These are phyloP conservation scores for Leptopilina boulardi DNA, from an alignment of 1,140 invertebrate species.

Conservation along the genomic window DNA sequence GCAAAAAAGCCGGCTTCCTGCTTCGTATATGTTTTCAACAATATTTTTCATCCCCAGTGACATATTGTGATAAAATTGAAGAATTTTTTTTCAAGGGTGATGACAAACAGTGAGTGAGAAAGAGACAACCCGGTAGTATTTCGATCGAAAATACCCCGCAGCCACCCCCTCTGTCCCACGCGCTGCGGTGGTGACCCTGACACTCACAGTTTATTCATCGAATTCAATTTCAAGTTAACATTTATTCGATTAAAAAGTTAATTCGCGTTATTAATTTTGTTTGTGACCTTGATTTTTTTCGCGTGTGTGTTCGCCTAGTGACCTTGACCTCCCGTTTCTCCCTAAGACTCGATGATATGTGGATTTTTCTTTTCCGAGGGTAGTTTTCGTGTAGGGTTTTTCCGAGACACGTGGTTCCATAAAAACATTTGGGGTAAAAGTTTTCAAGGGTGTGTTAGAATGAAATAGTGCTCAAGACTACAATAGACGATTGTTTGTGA, in stretches of 20 bases:
- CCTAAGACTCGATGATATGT: conserved; percentile 6
- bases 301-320: conserved; percentile 24
- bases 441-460: background rate
- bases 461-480: background rate
- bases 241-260: background rate
- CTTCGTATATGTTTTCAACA: conserved; percentile 7
- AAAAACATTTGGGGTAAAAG: background rate
- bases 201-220: conserved; percentile 52
- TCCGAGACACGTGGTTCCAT: conserved; percentile 15
- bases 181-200: conserved; percentile 65
- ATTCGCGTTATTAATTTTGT: background rate
- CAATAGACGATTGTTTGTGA: background rate
- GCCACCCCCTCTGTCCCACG: conserved; percentile 45
- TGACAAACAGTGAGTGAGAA: conserved; percentile 13
- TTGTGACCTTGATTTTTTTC: conserved; percentile 1
- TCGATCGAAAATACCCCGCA: conserved; percentile 41
- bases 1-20: conserved; percentile 45
- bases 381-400: background rate
- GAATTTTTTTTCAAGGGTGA: no score
- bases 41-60: background rate
- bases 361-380: background rate
- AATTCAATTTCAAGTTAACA: background rate
- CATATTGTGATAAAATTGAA: background rate
- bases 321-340: conserved; percentile 23
- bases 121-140: conserved; percentile 42